phyloP scores from a whole-genome alignment of 2,113 vertebrate genomes.

The Maccullochella peelii region DNA sequence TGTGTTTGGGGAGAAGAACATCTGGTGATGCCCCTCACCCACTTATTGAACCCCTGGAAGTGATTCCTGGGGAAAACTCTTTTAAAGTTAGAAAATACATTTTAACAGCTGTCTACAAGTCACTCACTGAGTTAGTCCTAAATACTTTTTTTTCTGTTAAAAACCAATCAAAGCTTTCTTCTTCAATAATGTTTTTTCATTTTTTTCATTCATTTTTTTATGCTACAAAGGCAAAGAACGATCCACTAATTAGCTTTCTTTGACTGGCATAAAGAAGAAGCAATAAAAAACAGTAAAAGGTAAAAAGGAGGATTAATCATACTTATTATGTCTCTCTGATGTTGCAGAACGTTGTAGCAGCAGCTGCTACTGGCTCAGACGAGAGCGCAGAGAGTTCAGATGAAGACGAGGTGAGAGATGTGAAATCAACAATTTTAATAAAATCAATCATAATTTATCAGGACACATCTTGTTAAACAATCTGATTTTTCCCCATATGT shows the following conservation, averaged over 20 bases:
- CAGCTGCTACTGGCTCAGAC: conserved; percentile 63
- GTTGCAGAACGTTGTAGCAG: conserved; percentile 59
- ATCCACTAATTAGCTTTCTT: not conserved
- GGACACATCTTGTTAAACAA: no score
- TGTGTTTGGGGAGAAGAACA: not conserved
- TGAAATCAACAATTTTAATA: not conserved
- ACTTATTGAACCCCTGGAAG: no score
- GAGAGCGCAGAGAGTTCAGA: conserved; percentile 77
- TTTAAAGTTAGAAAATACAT: no score
- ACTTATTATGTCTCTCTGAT: not conserved
- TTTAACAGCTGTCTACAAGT: no score
- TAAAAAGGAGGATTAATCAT: not conserved
- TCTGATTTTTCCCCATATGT: not conserved
- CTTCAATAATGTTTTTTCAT: no score
- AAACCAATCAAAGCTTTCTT: no score
- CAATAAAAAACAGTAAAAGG: not conserved
- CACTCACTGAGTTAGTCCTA: no score
- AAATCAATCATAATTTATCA: not conserved
- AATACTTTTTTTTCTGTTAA: no score
- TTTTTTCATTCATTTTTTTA: no score
- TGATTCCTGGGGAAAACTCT: no score
- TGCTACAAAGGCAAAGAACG: not conserved
- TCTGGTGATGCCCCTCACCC: not conserved
- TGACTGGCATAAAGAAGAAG: not conserved
- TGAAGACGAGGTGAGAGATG: conserved; percentile 73